These are phyloP conservation scores for Gouania willdenowi DNA, from an alignment of 2,797 vertebrate genomes.

Conservation along the genomic window DNA sequence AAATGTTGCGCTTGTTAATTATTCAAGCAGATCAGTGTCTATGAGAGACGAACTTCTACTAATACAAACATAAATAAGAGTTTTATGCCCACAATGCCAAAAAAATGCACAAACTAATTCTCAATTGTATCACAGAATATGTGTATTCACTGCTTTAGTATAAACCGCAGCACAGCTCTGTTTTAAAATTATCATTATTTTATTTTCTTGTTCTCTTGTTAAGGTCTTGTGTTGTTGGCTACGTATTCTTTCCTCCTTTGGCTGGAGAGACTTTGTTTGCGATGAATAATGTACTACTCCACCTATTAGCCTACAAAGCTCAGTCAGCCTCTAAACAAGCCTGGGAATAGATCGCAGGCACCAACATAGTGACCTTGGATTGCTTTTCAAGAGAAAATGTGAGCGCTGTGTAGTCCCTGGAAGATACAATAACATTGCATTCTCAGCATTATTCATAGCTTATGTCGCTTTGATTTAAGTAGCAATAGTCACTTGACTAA, in stretches of 20 bases:
- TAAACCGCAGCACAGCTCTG: too few relatives aligned
- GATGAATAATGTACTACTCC: slow-evolving; percentile 44
- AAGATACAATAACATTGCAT: slow-evolving; percentile 21
- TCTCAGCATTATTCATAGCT: slow-evolving; percentile 16
- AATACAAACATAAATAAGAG: too few relatives aligned
- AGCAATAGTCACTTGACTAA: slow-evolving; percentile 12
- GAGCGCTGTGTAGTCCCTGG: slow-evolving; percentile 17
- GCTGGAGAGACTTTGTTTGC: slow-evolving; percentile 29
- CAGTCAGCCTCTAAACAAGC: slow-evolving; percentile 38
- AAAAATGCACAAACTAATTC: too few relatives aligned
- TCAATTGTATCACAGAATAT: too few relatives aligned
- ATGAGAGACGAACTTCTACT: too few relatives aligned
- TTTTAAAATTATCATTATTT: slow-evolving; percentile 7
- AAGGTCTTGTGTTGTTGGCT: slow-evolving; percentile 13
- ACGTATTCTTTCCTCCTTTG: slow-evolving; percentile 36
- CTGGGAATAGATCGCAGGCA: slow-evolving; percentile 21
- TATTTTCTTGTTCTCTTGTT: slow-evolving; percentile 4
- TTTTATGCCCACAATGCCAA: too few relatives aligned
- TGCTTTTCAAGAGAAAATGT: slow-evolving; percentile 7
- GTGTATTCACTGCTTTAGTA: too few relatives aligned
- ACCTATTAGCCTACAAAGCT: slow-evolving; percentile 33
- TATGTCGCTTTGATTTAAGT: slow-evolving; percentile 23
- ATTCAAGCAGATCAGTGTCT: too few relatives aligned
- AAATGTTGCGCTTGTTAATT: too few relatives aligned
- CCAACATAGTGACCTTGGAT: slow-evolving; percentile 33